Conservation (phyloP, 1,140 invertebrate genomes). For the Bombus waltoni region DNA sequence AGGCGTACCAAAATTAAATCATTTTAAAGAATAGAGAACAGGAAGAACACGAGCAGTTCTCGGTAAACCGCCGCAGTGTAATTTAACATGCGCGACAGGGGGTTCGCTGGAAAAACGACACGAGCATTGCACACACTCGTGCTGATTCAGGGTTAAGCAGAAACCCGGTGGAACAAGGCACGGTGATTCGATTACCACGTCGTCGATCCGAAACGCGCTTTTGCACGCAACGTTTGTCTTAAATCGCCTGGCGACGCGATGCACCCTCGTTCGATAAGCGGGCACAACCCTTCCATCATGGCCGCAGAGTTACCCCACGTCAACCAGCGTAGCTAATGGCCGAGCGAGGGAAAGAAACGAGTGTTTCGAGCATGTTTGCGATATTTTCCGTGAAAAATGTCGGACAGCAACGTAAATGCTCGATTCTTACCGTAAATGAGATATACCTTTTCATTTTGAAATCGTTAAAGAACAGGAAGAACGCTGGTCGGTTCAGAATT, state of each 20-base stretch:
- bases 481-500: too few relatives aligned
- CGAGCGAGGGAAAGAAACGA: conserved; percentile 5
- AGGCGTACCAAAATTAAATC: not conserved
- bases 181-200: conserved; percentile 30
- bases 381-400: not conserved
- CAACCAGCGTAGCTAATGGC: conserved; percentile 5
- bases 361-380: not conserved
- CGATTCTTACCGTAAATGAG: not conserved
- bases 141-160: conserved; percentile 14
- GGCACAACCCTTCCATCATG: conserved; percentile 7
- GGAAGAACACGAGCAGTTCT: not conserved
- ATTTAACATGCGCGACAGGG: not conserved
- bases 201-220: conserved; percentile 26
- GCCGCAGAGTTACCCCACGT: not conserved
- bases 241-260: conserved; percentile 18
- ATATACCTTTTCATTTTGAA: not conserved
- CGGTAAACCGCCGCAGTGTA: not conserved
- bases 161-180: not conserved
- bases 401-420: not conserved
- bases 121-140: too few relatives aligned
- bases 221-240: conserved; percentile 32
- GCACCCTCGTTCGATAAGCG: conserved; percentile 19
- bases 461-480: too few relatives aligned
- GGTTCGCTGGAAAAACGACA: not conserved
- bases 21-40: not conserved